Base-by-base conservation (phyloP, 1,140 invertebrate species). In the Heterodera schachtii region DNA sequence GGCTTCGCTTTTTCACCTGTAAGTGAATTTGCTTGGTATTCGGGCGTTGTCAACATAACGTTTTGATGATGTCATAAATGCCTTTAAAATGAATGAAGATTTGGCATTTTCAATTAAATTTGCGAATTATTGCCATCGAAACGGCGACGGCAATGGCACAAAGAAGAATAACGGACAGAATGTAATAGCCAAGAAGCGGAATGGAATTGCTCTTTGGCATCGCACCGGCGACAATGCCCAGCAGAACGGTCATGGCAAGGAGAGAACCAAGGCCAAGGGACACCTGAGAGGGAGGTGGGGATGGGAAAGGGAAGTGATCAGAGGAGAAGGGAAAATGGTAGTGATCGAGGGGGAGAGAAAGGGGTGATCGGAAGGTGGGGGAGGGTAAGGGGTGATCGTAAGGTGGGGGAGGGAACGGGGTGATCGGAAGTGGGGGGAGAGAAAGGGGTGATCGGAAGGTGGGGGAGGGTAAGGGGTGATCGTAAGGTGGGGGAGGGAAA, bases 141-240 rank as follows among this genome's bases (percentile, higher is more conserved):
- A 88, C 81, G n/a, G 75, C 86, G 5, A 88, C 87, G 11, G 84
- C 89, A 3, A 86, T 64, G 47, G 87, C 87, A 78, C 86, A 88
- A 19, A 88, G 73, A 31, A 90, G 47, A 46, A 88, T 88, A 7
- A 88, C 87, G 4, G 80, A 77, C 21, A 88, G 75, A 75, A 88
- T 88, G 76, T 88, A 88, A 60, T 88, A 89, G 70, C 77, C 87
- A 19, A 88, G 74, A 21, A 88, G 78, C 21, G 88, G 88, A 66
- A 88, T 88, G 2, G 88, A 90, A 76, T 88, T 89, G 66, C 80
- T 83, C 79, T 90, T 90, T 6, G 87, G 87, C 87, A 88, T 88
- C 16, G 87, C 84, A 4, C 82, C 83, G 31, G 87, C 88, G 1
- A 88, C 88, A 73, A 88, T 90, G 57, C 83, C 87, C 7, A 88